Evolutionary conservation across 2,113 vertebrate genomes (phyloP).

Genomic region (Toxostoma redivivum): DNA sequence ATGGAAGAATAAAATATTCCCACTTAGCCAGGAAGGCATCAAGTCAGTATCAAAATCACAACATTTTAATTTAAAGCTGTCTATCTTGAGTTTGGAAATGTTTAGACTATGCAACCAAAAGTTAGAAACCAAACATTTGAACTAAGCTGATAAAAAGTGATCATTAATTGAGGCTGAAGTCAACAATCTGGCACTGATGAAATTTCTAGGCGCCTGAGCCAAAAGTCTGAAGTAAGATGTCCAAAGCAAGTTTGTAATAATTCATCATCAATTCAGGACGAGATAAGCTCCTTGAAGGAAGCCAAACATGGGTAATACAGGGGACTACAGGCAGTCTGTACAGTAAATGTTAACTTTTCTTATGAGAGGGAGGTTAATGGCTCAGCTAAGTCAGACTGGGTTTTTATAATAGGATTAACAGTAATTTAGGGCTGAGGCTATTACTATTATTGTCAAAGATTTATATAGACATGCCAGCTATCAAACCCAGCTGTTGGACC

Average conservation of each 20-base stretch:
- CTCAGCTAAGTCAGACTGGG: neutral
- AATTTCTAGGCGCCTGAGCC: constrained; percentile 59
- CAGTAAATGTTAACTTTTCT: neutral
- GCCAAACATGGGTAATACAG: neutral
- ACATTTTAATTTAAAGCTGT: constrained; percentile 63
- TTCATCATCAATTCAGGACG: constrained; percentile 31
- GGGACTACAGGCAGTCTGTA: neutral
- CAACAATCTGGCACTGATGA: constrained; percentile 60
- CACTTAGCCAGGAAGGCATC: constrained; percentile 62
- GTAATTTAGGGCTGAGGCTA: neutral
- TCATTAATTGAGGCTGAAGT: constrained; percentile 75
- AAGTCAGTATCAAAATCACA: constrained; percentile 66
- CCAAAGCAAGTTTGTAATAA: constrained; percentile 59
- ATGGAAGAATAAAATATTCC: constrained; percentile 66
- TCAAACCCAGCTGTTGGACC: neutral
- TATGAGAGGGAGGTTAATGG: neutral
- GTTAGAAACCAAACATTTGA: constrained; percentile 67
- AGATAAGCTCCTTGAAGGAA: neutral
- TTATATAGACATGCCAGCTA: neutral
- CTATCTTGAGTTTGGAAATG: constrained; percentile 65
- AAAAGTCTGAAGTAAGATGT: constrained; percentile 63
- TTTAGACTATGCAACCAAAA: constrained; percentile 68
- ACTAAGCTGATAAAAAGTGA: constrained; percentile 64
- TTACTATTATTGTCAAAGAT: neutral
- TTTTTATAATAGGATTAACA: neutral